A percentile compares a stretch with the other conserved stretches of the same genome.
phyloP scores from a whole-genome alignment of 2,888 invertebrate genomes.

The Lepas anatifera region DNA sequence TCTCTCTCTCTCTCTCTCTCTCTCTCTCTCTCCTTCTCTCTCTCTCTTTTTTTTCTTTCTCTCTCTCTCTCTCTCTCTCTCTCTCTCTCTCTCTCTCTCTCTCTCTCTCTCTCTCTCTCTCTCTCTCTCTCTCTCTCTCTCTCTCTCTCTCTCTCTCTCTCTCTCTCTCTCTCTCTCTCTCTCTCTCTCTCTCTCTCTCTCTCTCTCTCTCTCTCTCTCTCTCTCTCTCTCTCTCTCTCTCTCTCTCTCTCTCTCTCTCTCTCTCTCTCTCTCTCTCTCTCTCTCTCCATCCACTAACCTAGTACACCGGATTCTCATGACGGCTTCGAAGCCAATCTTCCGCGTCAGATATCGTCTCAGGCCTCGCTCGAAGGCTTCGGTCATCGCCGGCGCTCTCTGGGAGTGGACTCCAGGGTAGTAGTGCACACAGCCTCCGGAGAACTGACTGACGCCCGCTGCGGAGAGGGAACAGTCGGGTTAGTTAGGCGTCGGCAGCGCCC shows the following conservation, averaged over 20 bases:
- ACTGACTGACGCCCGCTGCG: slow-evolving; percentile 80
- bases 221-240: neutral
- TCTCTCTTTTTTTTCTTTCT: no score
- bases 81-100: no score
- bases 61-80: no score
- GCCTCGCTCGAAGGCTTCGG: slow-evolving; percentile 59
- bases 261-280: neutral
- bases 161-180: neutral
- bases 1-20: no score
- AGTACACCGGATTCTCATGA: slow-evolving; percentile 92
- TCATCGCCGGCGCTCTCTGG: slow-evolving; percentile 52
- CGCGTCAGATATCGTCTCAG: slow-evolving; percentile 76
- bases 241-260: neutral
- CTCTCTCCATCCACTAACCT: slow-evolving; percentile 39
- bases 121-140: no score
- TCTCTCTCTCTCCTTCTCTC: no score
- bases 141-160: neutral
- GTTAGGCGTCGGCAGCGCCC: no score
- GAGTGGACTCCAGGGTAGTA: slow-evolving; percentile 77
- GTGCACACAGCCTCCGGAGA: slow-evolving; percentile 85
- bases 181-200: neutral
- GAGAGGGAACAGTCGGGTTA: no score
- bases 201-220: neutral
- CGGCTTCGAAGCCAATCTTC: slow-evolving; percentile 98
- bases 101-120: no score